Evolutionary conservation across 23 tunicate genomes (phyloP).

Genomic region (Ascidia mentula): DNA sequence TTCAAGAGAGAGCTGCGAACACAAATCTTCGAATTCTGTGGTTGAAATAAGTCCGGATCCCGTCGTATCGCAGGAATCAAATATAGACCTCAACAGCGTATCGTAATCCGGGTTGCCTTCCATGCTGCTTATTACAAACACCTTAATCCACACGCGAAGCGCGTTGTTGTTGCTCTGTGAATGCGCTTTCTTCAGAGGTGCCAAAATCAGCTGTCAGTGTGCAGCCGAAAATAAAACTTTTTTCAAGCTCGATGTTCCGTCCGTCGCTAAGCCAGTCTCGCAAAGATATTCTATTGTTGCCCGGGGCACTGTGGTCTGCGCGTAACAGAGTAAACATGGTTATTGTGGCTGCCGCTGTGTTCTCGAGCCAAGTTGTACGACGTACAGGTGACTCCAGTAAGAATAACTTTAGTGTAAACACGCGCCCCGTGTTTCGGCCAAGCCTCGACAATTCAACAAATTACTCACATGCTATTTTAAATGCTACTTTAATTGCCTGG

Average conservation of each 20-base stretch:
- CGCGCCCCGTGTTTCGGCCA: too few species aligned
- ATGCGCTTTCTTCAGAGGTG: too few species aligned
- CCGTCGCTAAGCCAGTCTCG: not conserved
- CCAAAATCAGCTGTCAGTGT: too few species aligned
- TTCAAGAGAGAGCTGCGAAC: conserved; percentile 57
- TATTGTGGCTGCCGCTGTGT: not conserved
- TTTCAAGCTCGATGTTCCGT: not conserved
- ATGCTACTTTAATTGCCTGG: too few species aligned
- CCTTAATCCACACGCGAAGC: not conserved
- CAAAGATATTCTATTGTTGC: not conserved
- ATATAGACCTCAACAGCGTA: conserved; percentile 45
- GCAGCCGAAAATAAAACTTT: too few species aligned
- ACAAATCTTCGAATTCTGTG: conserved; percentile 59
- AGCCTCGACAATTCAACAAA: too few species aligned
- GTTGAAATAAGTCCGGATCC: conserved; percentile 57
- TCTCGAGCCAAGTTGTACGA: not conserved
- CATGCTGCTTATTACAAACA: conserved; percentile 7
- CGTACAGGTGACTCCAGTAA: not conserved
- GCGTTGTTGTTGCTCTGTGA: not conserved
- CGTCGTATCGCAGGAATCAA: conserved; percentile 68
- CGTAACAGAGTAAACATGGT: not conserved
- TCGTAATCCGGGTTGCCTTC: conserved; percentile 51
- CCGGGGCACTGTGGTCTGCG: not conserved
- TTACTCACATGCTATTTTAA: too few species aligned
- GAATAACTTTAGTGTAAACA: not conserved